A percentile compares a stretch with the other conserved stretches of the same genome.
Evolutionary conservation across 2,113 vertebrate species (phyloP).

Genomic region (Condylura cristata): DNA sequence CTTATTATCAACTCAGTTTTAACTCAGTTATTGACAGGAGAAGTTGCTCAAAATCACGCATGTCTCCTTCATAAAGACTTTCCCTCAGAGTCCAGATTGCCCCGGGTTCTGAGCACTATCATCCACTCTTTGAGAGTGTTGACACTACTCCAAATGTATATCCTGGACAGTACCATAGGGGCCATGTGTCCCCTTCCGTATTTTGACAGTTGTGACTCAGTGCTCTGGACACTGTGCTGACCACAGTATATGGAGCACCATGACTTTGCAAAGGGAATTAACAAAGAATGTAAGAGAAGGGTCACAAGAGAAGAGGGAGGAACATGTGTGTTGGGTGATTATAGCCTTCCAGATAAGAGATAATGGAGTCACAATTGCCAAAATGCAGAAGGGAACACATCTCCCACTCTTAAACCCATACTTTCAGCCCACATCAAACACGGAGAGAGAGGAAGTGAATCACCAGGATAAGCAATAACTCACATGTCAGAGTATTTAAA

Average conservation of each 20-base stretch:
- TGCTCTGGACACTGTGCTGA: neutral
- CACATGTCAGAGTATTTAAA: neutral
- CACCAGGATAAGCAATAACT: neutral
- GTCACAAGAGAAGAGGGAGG: neutral
- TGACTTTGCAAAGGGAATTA: neutral
- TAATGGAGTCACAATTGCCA: neutral
- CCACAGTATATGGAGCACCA: neutral
- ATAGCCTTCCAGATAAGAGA: neutral
- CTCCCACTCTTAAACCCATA: neutral
- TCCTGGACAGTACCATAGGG: neutral
- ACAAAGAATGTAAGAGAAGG: neutral
- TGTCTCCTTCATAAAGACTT: neutral
- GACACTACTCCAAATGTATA: too few relatives aligned
- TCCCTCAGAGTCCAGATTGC: neutral
- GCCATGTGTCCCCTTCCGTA: fast-evolving
- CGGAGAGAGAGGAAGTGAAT: neutral
- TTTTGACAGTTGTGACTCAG: neutral
- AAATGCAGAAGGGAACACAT: fast-evolving
- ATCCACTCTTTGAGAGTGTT: too few relatives aligned
- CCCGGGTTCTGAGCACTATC: neutral
- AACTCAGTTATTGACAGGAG: neutral
- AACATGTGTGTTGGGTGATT: fast-evolving
- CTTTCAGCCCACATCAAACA: neutral
- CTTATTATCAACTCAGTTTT: neutral
- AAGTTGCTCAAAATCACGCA: neutral